These are phyloP conservation scores for Allophyes oxyacanthae DNA, from an alignment of 2,888 invertebrate species.

Conservation along the genomic window DNA sequence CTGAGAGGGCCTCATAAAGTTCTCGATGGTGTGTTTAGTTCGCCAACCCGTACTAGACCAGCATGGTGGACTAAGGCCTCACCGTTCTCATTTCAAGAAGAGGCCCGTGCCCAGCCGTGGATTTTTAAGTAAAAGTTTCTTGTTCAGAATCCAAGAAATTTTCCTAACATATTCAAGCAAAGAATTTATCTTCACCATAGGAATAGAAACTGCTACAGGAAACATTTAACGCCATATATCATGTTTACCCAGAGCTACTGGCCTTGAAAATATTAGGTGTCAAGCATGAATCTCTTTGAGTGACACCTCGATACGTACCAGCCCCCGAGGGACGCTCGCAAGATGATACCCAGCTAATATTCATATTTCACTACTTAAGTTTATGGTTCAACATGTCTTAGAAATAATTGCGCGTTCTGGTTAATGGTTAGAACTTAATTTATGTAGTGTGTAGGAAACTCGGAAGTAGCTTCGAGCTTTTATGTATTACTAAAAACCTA, in stretches of 20 bases:
- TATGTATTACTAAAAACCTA: neutral
- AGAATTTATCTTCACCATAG: neutral
- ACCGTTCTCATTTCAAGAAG: no score
- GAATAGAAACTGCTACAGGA: neutral
- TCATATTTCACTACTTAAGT: slow-evolving; percentile 45
- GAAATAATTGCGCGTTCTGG: slow-evolving; percentile 47
- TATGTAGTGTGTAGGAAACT: slow-evolving; percentile 34
- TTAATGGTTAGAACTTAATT: slow-evolving; percentile 37
- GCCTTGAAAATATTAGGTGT: slow-evolving; percentile 14
- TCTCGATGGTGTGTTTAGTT: no score
- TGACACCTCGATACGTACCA: slow-evolving; percentile 28
- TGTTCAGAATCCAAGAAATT: no score
- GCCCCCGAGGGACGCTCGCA: slow-evolving; percentile 13
- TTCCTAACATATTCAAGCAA: no score
- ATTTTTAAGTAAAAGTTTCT: no score
- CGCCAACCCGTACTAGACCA: no score
- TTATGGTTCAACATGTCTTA: slow-evolving; percentile 43
- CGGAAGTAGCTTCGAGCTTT: slow-evolving; percentile 14
- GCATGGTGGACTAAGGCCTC: no score
- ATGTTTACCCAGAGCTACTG: slow-evolving; percentile 7
- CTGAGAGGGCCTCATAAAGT: no score
- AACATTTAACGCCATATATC: slow-evolving; percentile 1
- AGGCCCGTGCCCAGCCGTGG: no score
- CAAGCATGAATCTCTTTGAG: slow-evolving; percentile 13
- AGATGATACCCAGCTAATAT: slow-evolving; percentile 33